Evolutionary conservation across 2,113 vertebrate species (phyloP), one percentile per base, ranked within the genome.

Genomic region (Corythornis vintsioides): DNA sequence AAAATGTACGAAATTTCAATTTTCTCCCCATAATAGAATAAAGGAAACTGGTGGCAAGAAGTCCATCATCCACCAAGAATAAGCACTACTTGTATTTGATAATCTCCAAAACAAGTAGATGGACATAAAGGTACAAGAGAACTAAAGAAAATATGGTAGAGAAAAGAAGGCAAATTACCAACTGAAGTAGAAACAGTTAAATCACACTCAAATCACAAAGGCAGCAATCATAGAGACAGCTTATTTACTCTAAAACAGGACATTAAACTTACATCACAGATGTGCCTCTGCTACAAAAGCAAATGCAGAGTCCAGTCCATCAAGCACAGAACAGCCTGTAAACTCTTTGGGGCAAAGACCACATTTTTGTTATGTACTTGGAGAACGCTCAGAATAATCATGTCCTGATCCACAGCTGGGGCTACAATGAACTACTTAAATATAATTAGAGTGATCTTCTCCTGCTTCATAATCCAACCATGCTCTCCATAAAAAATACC

Each of bases 161-260:
- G 57, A 67, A 64, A 83, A 86, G 28, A 14, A 3, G 13, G 21
- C 20, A 78, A 89, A 81, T 71, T 72, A 88, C 40, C 31, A 13
- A 82, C 29, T 77, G 20, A 70, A 80, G 48, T 71, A 92, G 88
- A 90, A 88, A 13, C 22, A 47, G 20, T 64, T 83, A 31, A 40
- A 64, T 81, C 83, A 67, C 61, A 61, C 31, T 50, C 33, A 6
- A 7, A 42, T 69, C 43, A 82, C 42, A 90, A 69, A 38, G 19
- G 16, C 1, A 0, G 43, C 48, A 47, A 52, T 28, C 38, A 18
- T 1, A 4, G 29, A 48, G 15, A 63, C 2, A 1, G 10, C 22
- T 73, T 65, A 73, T 83, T 78, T 69, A 82, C 16, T 33, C 45
- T 60, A 31, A 82, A 86, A 22, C n/a, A 74, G 15, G 64, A 64